Evolutionary conservation across 1,140 invertebrate genomes (phyloP), one percentile per base, ranked within the genome.

Genomic region (Aradophagus sp.): DNA sequence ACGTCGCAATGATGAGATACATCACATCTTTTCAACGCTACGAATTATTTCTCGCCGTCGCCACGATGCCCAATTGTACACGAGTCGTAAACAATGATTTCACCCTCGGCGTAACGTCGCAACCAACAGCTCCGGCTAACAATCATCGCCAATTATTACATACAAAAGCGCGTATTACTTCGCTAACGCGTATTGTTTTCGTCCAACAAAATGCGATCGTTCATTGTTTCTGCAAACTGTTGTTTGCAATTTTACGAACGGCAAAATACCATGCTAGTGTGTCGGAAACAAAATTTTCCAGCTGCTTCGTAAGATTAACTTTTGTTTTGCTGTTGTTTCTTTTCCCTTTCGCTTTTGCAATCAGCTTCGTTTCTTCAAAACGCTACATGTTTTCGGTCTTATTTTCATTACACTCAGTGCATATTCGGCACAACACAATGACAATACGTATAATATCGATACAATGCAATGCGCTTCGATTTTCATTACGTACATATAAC

Each of bases 41-140:
- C 12, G 20, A 26, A 44, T 58, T 38, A 58, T 31, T 61, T 32
- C 20, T 1, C 38, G 8, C 10, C 20, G 13, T 19, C 41, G 17
- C 12, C 39, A 20, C 34, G 15, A 42, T 58, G 47, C 53, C 23
- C 58, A 42, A 67, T 58, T 67, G 50, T 53, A 61, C 56, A 58
- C 63, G 27, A 68, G 47, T 59, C 63, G 31, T 53, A 59, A 58
- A 47, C 45, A 19, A 59, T 68, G 34, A 53, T 58, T 38, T 36
- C 12, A 12, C 6, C 31, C 26, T 23, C 8, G 20, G 20, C 38
- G 10, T 36, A 39, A 47, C 41, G 20, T 34, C 55, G 55, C 53
- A 53, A 58, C 14, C 38, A 63, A 63, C 41, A 63, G 32, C 1
- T 5, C 20, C 20, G 20, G 20, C 4, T 23, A 4, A 23, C 4